Base-by-base conservation (phyloP, 1,140 invertebrate species). In the Brachionus calyciflorus region DNA sequence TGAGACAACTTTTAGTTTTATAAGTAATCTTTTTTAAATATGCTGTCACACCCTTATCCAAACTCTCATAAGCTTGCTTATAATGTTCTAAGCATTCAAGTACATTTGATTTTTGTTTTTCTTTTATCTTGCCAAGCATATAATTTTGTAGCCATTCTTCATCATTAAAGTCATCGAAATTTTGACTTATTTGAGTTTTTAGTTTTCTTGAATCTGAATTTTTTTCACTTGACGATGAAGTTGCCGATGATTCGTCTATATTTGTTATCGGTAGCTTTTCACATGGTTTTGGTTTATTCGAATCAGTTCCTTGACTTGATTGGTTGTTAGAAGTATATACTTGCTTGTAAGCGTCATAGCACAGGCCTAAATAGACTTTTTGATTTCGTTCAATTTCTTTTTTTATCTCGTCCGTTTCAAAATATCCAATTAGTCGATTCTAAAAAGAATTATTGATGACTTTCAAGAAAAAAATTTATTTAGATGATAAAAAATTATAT, bases 71-170 rank as follows among this genome's bases (percentile, higher is more conserved):
- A 17, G 69, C 69, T 26, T 26, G 44, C 30, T 73, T 73, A 30
- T 73, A 73, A 49, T 49, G 51, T 26, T 73, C 7, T 24, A 73
- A 24, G 28, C 19, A 51, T 26, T 73, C 51, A 6, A 73, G 37
- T 14, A 73, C 37, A n/a, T 48, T 21, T 17, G 17, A 14, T 33
- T 55, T 49, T 49, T 26, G 33, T 53, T 73, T 73, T 55, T 73
- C 69, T 17, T 55, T 49, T 19, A 73, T 73, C 51, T 73, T 73
- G 0, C 69, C 69, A 37, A 73, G 46, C 69, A 73, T 73, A 26
- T 73, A 73, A 40, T 51, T 49, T 30, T 73, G 44, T 12, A 73
- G 24, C 69, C 69, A 73, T 17, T 73, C 46, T 73, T 73, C 69
- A 7, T 49, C 46, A 30, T 21, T 21, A 24, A 26, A 40, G 2